phyloP scores from a whole-genome alignment of 2,113 vertebrate species.

The Leptobrachium leishanense region DNA sequence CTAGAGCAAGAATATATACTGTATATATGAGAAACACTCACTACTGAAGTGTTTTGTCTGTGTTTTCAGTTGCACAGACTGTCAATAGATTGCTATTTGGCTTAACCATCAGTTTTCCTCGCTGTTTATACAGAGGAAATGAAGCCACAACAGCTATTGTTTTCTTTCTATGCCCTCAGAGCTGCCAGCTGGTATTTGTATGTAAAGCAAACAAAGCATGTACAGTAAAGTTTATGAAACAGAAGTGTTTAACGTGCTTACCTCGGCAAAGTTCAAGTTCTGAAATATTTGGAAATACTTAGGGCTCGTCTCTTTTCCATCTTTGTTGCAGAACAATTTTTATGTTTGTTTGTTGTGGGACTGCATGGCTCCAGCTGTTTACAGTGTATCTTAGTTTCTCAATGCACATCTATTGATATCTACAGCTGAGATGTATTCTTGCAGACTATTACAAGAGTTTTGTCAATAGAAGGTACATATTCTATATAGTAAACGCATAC shows the following conservation, averaged over 20 bases:
- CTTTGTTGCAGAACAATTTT: slow-evolving; percentile 17
- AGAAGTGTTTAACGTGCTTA: slow-evolving; percentile 40
- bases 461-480: too few relatives aligned
- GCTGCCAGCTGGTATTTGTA: slow-evolving; percentile 39
- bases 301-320: slow-evolving; percentile 8
- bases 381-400: not conserved
- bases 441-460: too few relatives aligned
- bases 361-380: not conserved
- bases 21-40: too few relatives aligned
- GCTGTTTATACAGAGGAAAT: slow-evolving; percentile 3
- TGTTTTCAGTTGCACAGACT: not conserved
- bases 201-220: slow-evolving; percentile 33
- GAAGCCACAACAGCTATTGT: slow-evolving; percentile 20
- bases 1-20: too few relatives aligned
- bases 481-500: too few relatives aligned
- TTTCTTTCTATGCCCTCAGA: slow-evolving; percentile 19
- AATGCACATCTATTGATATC: not conserved
- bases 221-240: slow-evolving; percentile 20
- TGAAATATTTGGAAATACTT: slow-evolving; percentile 30
- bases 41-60: not conserved
- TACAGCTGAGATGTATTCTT: not conserved
- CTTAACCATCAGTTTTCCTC: not conserved
- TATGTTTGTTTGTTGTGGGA: slow-evolving; percentile 11
- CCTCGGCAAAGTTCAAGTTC: slow-evolving; percentile 34
- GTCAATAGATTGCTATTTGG: not conserved